Conservation (phyloP, 2,113 vertebrate species). For the Vulpes lagopus region DNA sequence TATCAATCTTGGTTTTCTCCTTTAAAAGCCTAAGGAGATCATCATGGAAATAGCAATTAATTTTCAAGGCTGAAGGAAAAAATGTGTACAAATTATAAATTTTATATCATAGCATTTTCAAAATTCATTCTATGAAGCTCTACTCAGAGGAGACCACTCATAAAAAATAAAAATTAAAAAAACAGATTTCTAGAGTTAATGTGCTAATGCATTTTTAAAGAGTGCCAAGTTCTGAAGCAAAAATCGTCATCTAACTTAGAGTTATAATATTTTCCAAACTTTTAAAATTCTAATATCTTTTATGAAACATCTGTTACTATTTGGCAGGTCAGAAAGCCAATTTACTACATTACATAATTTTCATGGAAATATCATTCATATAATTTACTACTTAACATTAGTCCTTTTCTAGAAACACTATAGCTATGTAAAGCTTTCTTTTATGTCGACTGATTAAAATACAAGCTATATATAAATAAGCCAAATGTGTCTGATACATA, state of each 20-base stretch:
- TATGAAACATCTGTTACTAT: background rate
- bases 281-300: background rate
- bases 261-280: background rate
- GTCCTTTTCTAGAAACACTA: background rate
- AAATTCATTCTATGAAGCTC: background rate
- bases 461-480: background rate
- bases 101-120: constrained; percentile 17
- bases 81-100: constrained; percentile 37
- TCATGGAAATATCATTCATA: background rate
- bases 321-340: background rate
- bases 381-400: constrained; percentile 11
- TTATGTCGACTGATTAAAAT: constrained; percentile 12
- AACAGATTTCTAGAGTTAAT: background rate
- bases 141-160: background rate
- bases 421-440: background rate
- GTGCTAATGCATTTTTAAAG: background rate
- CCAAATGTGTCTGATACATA: background rate
- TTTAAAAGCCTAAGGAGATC: background rate
- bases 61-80: constrained; percentile 29
- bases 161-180: background rate
- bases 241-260: background rate
- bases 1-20: background rate
- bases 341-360: constrained; percentile 31
- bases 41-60: background rate
- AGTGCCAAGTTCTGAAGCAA: background rate